Evolutionary conservation across 2,888 invertebrate genomes (phyloP).

Genomic region (Caenorhabditis zanzibari): DNA sequence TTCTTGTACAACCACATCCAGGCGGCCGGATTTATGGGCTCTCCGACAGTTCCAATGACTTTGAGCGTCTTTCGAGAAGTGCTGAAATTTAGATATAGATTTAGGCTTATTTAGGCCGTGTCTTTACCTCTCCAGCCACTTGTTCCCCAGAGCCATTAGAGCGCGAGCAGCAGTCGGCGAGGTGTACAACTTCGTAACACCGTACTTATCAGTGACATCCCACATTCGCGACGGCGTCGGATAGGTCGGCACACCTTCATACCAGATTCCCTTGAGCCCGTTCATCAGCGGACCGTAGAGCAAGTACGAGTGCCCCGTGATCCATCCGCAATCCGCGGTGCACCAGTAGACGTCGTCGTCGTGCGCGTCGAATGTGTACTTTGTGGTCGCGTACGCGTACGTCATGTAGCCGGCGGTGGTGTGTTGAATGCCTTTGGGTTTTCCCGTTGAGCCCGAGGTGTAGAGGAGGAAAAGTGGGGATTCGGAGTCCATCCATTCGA

Average conservation of each 20-base stretch:
- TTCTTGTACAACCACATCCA: constrained; percentile 83
- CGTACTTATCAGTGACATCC: constrained; percentile 93
- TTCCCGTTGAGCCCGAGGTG: constrained; percentile 94
- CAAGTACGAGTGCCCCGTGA: constrained; percentile 87
- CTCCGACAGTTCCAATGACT: constrained; percentile 97
- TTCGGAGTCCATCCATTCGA: constrained; percentile 96
- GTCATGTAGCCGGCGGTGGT: constrained; percentile 95
- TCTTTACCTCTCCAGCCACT: constrained; percentile 88
- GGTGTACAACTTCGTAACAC: constrained; percentile 94
- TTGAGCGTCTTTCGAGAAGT: constrained; percentile 85
- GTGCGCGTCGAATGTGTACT: constrained; percentile 89
- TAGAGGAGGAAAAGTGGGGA: constrained; percentile 98
- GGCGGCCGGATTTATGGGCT: constrained; percentile 96
- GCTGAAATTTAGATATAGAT: constrained; percentile 26
- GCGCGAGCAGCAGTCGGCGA: constrained; percentile 98
- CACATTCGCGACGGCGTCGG: constrained; percentile 96
- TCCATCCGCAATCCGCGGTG: constrained; percentile 93
- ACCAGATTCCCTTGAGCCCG: constrained; percentile 93
- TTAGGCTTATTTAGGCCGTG: background rate
- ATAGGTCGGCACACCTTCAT: constrained; percentile 96
- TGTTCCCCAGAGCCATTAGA: constrained; percentile 95
- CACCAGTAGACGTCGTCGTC: constrained; percentile 88
- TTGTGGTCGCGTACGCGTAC: constrained; percentile 93
- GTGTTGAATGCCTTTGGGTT: constrained; percentile 97
- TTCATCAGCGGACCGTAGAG: constrained; percentile 96